Base-by-base conservation (phyloP, 2,113 vertebrate species). In the Ceratotherium simum region DNA sequence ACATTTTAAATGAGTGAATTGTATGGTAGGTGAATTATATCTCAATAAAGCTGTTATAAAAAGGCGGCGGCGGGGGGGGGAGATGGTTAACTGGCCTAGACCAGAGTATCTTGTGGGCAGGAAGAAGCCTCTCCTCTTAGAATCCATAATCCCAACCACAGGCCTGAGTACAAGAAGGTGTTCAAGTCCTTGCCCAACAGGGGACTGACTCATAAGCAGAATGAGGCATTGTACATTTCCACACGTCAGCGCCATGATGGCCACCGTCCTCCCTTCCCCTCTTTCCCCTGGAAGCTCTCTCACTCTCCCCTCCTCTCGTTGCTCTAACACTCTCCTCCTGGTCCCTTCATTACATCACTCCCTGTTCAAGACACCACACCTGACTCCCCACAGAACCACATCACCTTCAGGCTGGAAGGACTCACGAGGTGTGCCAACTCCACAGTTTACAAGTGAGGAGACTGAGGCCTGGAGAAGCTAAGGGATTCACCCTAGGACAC, bases 31-130 rank as follows among this genome's bases (percentile, higher is more conserved):
- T 20, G 33, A n/a, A 78, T 13, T 39, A 9, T 29, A 48, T 8
- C 81, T 95, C 21, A 54, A 17, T 70, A 48, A n/a, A 31, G 33
- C 20, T 72, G 3, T n/a, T 36, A 75, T 16, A 9, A 16, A 88
- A 54, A 78, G 39, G 54, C 13, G 1, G 1, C 13, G 2, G 5
- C 39, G 23, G 42, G 42, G 1, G 13, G 2, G 5, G 51, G 29
- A 42, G 29, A 18, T 6, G 5, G 31, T 42, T 20, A 42, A 36
- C 3, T 60, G 60, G 80, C 31, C 65, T 42, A 42, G 51, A 91
- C 39, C 56, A n/a, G n/a, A 54, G 36, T 42, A 67, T 7, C 8
- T n/a, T 29, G 4, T 4, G n/a, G 42, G n/a, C 33, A 25, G 42
- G 54, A 80, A 70, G 13, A 23, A 31, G 25, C 2, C 8, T 70